Conservation (phyloP, 2,113 vertebrate genomes). For the Gadus chalcogrammus region DNA sequence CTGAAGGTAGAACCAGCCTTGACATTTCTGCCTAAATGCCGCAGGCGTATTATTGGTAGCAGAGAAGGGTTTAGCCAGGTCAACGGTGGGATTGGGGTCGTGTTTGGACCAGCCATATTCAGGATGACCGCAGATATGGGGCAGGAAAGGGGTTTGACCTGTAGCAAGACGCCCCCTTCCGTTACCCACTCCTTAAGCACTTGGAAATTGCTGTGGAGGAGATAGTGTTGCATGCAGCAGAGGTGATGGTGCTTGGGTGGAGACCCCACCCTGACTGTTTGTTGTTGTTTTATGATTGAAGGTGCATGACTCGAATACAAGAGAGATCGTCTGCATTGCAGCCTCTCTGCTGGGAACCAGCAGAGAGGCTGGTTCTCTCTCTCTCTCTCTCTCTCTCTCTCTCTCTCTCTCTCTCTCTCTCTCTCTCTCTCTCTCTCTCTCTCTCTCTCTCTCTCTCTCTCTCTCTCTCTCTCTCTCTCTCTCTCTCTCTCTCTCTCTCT, state of each 20-base stretch:
- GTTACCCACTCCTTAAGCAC: too few species aligned
- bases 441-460: not conserved
- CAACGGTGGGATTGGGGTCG: constrained; percentile 14
- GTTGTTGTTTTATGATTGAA: constrained; percentile 24
- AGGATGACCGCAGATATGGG: not conserved
- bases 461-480: not conserved
- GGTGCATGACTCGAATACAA: constrained; percentile 54
- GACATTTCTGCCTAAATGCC: not conserved
- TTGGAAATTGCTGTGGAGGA: too few species aligned
- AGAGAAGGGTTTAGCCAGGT: constrained; percentile 24
- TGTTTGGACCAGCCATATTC: constrained; percentile 6
- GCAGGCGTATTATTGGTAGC: constrained; percentile 7
- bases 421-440: too few species aligned
- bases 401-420: too few species aligned
- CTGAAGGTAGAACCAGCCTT: not conserved
- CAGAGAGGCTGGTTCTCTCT: too few species aligned
- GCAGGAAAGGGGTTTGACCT: too few species aligned
- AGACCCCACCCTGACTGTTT: too few species aligned
- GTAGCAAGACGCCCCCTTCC: too few species aligned
- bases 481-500: too few species aligned
- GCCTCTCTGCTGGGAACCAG: constrained; percentile 22
- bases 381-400: not conserved
- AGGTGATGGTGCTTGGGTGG: too few species aligned
- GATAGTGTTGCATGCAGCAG: too few species aligned
- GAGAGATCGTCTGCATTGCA: constrained; percentile 26